Base-by-base conservation (phyloP, 2,113 vertebrate genomes). In the Pantherophis guttatus region DNA sequence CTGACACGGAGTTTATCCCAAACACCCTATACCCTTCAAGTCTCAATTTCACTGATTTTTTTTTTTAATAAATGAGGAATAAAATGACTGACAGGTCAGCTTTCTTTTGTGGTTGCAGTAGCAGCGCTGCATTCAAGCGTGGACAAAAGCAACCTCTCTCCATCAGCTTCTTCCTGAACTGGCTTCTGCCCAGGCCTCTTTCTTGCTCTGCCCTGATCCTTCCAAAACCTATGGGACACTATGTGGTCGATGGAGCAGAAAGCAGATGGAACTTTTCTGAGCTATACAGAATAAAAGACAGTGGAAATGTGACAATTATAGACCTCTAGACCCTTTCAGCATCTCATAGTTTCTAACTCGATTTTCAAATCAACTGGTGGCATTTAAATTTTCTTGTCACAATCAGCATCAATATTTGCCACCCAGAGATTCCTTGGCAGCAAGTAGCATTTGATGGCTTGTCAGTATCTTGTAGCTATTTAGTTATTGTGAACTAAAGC, bases 71-170 rank as follows among this genome's bases (percentile, higher is more conserved):
- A 86, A 59, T 70, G n/a, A 8, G 85, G 57, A 52, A 91, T 0
- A 86, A 54, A 39, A 5, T 91, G 54, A 89, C 24, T 54, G 85
- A 94, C 93, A 96, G 92, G 91, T 94, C 59, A 70, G 91, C 87
- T 95, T 91, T 90, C 89, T 55, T 95, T 87, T 91, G 62, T 96
- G 94, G 54, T 70, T 95, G 62, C 95, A 81, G 57, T 91, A 92
- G 94, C 93, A 93, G 94, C n/a, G 62, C 58, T 96, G 92, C 87
- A 93, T 91, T 97, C 75, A 89, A 93, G 54, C 94, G 1, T 94
- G 62, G 91, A 92, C 87, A 92, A 90, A 92, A 91, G 85, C 52
- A 95, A 95, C 59, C 19, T 92, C 55, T 70, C 92, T 93, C 90
- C 94, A 88, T 89, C 91, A 93, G 29, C 44, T 88, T 93, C 17